These are phyloP conservation scores for Sarcophaga caerulescens DNA, from an alignment of 2,888 invertebrate genomes.

Conservation along the genomic window DNA sequence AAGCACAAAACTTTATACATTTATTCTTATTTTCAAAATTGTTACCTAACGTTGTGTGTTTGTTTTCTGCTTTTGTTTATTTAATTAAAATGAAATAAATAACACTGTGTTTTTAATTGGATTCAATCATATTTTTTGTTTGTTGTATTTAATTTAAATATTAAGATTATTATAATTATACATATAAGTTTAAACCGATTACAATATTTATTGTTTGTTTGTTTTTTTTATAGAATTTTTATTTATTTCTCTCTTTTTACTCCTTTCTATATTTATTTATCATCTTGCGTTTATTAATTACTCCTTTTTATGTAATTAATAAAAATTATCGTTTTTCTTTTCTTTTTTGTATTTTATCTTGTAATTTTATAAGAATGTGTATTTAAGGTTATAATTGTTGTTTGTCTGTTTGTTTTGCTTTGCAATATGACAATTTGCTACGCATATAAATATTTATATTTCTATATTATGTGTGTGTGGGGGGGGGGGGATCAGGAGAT, in stretches of 20 bases:
- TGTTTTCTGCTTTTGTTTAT: too few relatives aligned
- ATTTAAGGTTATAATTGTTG: constrained; percentile 42
- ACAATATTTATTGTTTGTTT: constrained; percentile 73
- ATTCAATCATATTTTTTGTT: constrained; percentile 79
- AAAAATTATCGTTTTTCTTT: constrained; percentile 56
- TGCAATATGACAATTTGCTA: constrained; percentile 58
- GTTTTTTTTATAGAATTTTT: constrained; percentile 64
- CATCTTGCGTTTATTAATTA: constrained; percentile 40
- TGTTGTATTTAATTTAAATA: constrained; percentile 80
- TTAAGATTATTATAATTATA: constrained; percentile 80
- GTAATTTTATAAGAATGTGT: constrained; percentile 60
- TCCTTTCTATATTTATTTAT: constrained; percentile 59
- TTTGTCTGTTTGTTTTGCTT: constrained; percentile 53
- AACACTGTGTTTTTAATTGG: constrained; percentile 71
- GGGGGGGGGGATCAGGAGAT: constrained; percentile 30
- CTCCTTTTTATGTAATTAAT: constrained; percentile 59
- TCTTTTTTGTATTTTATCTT: constrained; percentile 14
- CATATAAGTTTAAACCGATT: constrained; percentile 81
- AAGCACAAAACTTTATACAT: too few relatives aligned
- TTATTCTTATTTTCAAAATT: neutral
- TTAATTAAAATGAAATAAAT: neutral
- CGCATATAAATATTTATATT: constrained; percentile 55
- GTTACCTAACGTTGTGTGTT: neutral
- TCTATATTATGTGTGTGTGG: constrained; percentile 42
- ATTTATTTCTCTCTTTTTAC: constrained; percentile 64